Evolutionary conservation across 2,113 vertebrate species (phyloP), one percentile per base, ranked within the genome.

Genomic region (Pavo muticus): DNA sequence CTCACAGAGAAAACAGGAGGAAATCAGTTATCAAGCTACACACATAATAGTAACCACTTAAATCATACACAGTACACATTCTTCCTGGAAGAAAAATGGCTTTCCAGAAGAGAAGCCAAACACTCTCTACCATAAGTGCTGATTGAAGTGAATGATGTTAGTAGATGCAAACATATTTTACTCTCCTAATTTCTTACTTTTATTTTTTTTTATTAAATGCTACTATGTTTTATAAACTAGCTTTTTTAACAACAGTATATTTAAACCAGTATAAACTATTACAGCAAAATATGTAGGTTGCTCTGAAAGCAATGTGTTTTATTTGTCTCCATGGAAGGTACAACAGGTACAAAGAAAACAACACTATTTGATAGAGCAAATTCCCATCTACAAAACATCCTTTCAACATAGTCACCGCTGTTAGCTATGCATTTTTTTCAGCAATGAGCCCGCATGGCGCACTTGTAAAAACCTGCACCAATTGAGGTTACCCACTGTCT

Each of bases 21-120:
- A 88, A 95, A 93, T 71, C 32, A 52, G 9, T 81, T 84, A 71
- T 63, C 56, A 39, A 24, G n/a, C 42, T 60, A 25, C 21, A 50
- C 23, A 32, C 61, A 75, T 16, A 84, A 23, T 71, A 87, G 4
- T 56, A 87, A 88, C 20, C 5, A 35, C 19, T 74, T 88, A 59
- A 88, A 60, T 45, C 20, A 45, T 18, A 17, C 10, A 16, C 54
- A 76, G 23, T 5, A 40, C 20, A 27, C 2, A 8, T 42, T 84
- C 11, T 29, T 47, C n/a, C 29, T 54, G 35, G 30, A 29, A 74
- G 48, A 37, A 79, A 65, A 61, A 61, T 42, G 1, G 8, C 37
- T 87, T 92, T 87, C 29, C 12, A 39, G 73, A 72, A 75, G n/a
- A 81, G 14, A 25, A 84, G 70, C 6, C 24, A 39, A 86, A 50